Conservation (phyloP, 2,797 vertebrate species). For the Acanthurus leucopareius region DNA sequence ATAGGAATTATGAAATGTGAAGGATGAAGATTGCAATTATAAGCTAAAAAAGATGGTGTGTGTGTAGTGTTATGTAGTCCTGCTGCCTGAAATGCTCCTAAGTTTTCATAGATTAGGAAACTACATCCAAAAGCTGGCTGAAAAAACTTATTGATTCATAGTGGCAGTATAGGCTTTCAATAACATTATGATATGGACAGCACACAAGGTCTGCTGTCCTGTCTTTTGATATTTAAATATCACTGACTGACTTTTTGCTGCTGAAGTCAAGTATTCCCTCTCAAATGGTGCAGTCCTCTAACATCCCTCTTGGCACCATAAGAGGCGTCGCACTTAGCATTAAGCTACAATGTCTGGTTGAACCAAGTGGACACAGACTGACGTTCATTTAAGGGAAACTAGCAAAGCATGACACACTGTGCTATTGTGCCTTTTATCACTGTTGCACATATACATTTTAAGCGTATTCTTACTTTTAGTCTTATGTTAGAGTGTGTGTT, state of each 20-base stretch:
- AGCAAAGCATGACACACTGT: constrained; percentile 83
- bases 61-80: constrained; percentile 5
- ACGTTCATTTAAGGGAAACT: constrained; percentile 75
- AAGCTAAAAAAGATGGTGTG: background rate
- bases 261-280: constrained; percentile 41
- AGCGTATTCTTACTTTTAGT: constrained; percentile 73
- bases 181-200: constrained; percentile 25
- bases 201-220: constrained; percentile 31
- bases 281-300: constrained; percentile 42
- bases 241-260: constrained; percentile 38
- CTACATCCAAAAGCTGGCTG: constrained; percentile 7
- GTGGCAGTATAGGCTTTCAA: constrained; percentile 32
- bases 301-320: constrained; percentile 25
- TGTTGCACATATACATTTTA: constrained; percentile 79
- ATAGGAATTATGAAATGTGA: constrained; percentile 24
- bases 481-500: constrained; percentile 62
- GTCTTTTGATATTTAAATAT: constrained; percentile 30
- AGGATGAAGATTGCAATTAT: constrained; percentile 25
- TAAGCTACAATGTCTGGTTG: constrained; percentile 40
- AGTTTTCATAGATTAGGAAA: constrained; percentile 10
- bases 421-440: constrained; percentile 87
- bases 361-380: constrained; percentile 50
- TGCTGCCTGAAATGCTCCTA: constrained; percentile 23
- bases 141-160: constrained; percentile 31
- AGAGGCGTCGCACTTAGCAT: constrained; percentile 37